A percentile compares a stretch with the other conserved stretches of the same genome.
phyloP scores from a whole-genome alignment of 1,140 invertebrate genomes.

The Drosophila mayri region DNA sequence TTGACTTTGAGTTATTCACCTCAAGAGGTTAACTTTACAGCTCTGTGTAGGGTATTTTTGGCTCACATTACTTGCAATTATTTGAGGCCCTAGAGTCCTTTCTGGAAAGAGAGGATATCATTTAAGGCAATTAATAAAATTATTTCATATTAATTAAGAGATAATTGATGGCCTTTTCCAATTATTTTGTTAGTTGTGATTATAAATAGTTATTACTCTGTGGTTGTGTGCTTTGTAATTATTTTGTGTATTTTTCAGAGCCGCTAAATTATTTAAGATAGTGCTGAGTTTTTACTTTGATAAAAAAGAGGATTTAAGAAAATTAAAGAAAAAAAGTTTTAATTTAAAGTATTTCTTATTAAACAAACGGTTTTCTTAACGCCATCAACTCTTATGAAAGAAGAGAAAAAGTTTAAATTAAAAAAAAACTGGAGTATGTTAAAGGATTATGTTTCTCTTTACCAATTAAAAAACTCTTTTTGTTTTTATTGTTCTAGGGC shows the following conservation, averaged over 20 bases:
- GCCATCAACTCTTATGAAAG: no score
- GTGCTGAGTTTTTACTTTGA: background rate
- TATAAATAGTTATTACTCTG: background rate
- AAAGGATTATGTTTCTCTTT: background rate
- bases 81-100: slow-evolving; percentile 9
- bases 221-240: background rate
- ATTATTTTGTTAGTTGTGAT: background rate
- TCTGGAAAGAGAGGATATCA: slow-evolving; percentile 4
- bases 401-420: background rate
- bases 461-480: background rate
- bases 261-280: background rate
- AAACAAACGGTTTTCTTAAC: background rate
- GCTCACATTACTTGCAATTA: slow-evolving; percentile 13
- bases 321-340: background rate
- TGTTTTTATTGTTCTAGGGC: background rate
- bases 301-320: background rate
- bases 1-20: slow-evolving; percentile 20
- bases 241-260: background rate
- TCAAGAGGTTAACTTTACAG: background rate
- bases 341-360: background rate
- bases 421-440: background rate
- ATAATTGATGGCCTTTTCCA: background rate
- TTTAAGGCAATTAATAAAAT: slow-evolving; percentile 10
- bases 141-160: background rate
- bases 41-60: background rate